phyloP scores from a whole-genome alignment of 2,888 invertebrate genomes.

The Bombylius major region DNA sequence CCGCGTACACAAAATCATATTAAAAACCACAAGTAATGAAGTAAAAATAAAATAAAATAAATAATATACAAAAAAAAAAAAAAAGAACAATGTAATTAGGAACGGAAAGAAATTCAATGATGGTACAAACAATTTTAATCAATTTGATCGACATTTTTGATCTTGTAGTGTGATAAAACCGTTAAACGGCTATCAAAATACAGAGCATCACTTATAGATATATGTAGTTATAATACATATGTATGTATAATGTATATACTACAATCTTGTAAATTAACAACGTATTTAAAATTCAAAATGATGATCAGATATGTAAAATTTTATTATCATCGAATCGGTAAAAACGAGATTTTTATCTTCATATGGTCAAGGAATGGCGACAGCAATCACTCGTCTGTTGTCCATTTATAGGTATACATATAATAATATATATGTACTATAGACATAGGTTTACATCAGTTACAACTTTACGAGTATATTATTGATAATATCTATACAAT shows the following conservation, averaged over 20 bases:
- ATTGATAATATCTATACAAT: no score
- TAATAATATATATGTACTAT: no score
- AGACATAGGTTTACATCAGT: no score
- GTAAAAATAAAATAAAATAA: no score
- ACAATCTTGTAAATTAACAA: no score
- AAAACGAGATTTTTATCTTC: constrained; percentile 12
- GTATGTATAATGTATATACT: neutral
- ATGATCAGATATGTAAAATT: constrained; percentile 5
- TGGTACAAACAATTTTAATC: neutral
- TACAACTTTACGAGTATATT: no score
- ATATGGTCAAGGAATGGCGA: constrained; percentile 8
- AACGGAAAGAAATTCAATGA: no score
- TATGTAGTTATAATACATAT: neutral
- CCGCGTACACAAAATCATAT: no score
- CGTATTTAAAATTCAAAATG: neutral
- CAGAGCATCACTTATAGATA: neutral
- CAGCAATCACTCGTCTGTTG: neutral
- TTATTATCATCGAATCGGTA: constrained; percentile 4
- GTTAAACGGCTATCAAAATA: constrained; percentile 1
- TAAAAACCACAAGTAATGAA: no score
- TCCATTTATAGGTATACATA: no score
- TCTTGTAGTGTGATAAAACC: constrained; percentile 1
- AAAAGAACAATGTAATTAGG: no score
- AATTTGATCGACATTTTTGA: neutral
- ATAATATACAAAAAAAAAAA: no score